Evolutionary conservation across 2,888 invertebrate species (phyloP), one percentile per base, ranked within the genome.

Genomic region (Tinea pellionella): DNA sequence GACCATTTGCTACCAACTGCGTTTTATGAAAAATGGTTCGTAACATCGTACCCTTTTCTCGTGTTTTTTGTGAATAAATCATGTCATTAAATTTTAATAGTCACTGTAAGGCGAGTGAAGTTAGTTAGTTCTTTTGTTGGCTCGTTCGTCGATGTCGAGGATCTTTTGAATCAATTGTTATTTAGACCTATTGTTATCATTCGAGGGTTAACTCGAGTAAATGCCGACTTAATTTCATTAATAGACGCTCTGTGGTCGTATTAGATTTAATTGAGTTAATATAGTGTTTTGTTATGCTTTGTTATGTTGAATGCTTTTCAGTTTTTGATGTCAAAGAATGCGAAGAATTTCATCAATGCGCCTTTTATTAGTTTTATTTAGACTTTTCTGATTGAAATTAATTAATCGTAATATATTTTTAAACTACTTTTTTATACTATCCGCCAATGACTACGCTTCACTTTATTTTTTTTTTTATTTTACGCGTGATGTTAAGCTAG

Each of bases 11-110:
- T 87, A 87, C 87, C 86, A 87, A 87, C 87, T 86, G 87, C 86
- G 87, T 83, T 79, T 74, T 83, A 85, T 87, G 87, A 87, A 86
- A 87, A 86, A 87, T 87, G 83, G 80, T 81, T 82, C 81, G 81
- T 82, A 81, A 83, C 80, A 78, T 77, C 78, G 78, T 87, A 86
- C 85, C 85, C 86, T 86, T 86, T 86, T 85, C 80, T 79, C 74
- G 73, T 77, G 70, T 80, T 82, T 82, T 78, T 75, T 76, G 71
- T 71, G 77, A 77, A 86, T 87, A 87, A 85, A 87, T 87, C 87
- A 87, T 86, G 85, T 87, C 87, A 86, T 86, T 87, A 86, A 85
- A 85, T 81, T 85, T 86, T 87, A 86, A 87, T 86, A 87, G 87
- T 87, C 87, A 87, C 82, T 74, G 78, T 70, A 69, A 69, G 75